phyloP scores from a whole-genome alignment of 2,113 vertebrate species.

The Condylura cristata region DNA sequence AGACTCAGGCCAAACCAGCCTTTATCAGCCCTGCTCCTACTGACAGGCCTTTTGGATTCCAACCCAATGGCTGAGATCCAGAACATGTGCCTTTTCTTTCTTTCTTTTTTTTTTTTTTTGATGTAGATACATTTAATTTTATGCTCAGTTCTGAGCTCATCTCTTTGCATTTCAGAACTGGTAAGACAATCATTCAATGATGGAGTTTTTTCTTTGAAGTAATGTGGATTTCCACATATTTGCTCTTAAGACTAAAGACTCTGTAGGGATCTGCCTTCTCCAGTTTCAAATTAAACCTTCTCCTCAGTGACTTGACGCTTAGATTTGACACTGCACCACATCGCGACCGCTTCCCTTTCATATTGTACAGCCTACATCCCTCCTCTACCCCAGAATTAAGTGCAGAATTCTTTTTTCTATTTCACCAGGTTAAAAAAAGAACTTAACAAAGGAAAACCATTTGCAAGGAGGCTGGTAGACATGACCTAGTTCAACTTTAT shows the following conservation, averaged over 20 bases:
- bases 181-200: slow-evolving; percentile 80
- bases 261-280: slow-evolving; percentile 56
- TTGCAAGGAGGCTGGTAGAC: background rate
- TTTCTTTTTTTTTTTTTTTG: background rate
- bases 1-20: background rate
- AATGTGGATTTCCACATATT: slow-evolving; percentile 68
- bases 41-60: background rate
- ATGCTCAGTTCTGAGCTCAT: slow-evolving; percentile 82
- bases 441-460: background rate
- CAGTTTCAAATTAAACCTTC: slow-evolving; percentile 59
- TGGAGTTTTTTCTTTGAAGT: slow-evolving; percentile 80
- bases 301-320: slow-evolving; percentile 61
- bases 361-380: slow-evolving; percentile 30
- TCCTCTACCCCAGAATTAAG: background rate
- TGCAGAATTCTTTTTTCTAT: background rate
- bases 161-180: slow-evolving; percentile 82
- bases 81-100: background rate
- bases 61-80: background rate
- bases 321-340: slow-evolving; percentile 47
- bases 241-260: slow-evolving; percentile 65
- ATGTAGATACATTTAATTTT: background rate
- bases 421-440: background rate
- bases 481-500: background rate
- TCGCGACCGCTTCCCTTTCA: slow-evolving; percentile 31
- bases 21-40: background rate